Evolutionary conservation across 2,888 invertebrate species (phyloP), one percentile per base, ranked within the genome.

Genomic region (Thysanoteuthis rhombus): DNA sequence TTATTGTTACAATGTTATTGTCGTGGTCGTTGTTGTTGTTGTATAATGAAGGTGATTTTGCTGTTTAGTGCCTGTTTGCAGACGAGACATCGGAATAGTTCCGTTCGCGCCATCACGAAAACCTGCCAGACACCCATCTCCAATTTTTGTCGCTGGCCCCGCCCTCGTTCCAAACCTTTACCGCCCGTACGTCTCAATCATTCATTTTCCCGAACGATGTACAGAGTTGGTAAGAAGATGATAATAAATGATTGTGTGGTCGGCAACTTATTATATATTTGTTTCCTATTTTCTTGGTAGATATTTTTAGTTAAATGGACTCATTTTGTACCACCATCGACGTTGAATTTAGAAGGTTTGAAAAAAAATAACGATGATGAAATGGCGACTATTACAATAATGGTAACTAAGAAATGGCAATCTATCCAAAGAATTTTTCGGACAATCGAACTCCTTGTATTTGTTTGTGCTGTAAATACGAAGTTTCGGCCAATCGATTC

Each of bases 21-120:
- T 75, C 75, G 32, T 10, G 10, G 75, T n/a, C n/a, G 75, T n/a
- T 36, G n/a, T 19, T 12, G n/a, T n/a, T 19, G 75, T 75, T 75
- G n/a, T n/a, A 75, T 75, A n/a, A n/a, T 75, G 75, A 75, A 75
- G 75, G 75, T 75, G 75, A 75, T 75, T 75, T 75, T 75, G n/a
- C n/a, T 75, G n/a, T 75, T 75, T 75, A n/a, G 75, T 75, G 75
- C n/a, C 75, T 75, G 75, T 75, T 75, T 75, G 75, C 75, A 75
- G 75, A 75, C 75, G n/a, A 75, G 75, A 75, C 75, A 75, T 75
- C n/a, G 75, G 75, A 75, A 75, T 36, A 75, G 75, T 75, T 75
- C 75, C 75, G 75, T 75, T 75, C 75, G 75, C 75, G 75, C 75
- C 75, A 75, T 75, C 75, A 75, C 75, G 75, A 75, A 75, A 75